Base-by-base conservation (phyloP, 2,888 invertebrate species). In the Drosophila falleni region DNA sequence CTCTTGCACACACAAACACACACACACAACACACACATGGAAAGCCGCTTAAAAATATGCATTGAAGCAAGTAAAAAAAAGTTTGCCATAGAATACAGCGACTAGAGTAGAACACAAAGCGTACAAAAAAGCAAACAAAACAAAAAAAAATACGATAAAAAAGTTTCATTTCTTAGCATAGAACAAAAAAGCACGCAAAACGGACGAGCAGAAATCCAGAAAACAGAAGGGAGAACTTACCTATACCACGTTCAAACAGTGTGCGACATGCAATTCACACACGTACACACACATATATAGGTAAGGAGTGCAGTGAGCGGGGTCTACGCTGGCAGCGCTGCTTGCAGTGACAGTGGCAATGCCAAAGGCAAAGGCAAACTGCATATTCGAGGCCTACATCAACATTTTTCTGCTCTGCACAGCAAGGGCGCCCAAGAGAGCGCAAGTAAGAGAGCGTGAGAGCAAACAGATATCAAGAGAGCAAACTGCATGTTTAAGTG, bases 331-430 rank as follows among this genome's bases (percentile, higher is more conserved):
- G 58, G 54, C 76, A 61, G 84, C 77, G 79, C 87, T 86, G 81
- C 79, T 71, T 77, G 78, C 86, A 86, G 71, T 89, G 86, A 84
- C 86, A 89, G 89, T 87, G 86, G 89, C 86, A 89, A 85, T 89
- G 89, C 86, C 89, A 87, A 87, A 89, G 89, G 84, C 85, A 87
- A 84, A 85, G 87, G 89, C 87, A 88, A 89, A 87, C 87, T 89
- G 89, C 88, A 89, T 88, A 71, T 85, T 82, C 82, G 81, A 87
- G 89, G 87, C 87, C 87, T 89, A 86, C 87, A 89, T 87, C 87
- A 87, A 87, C 89, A 87, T 85, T 85, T 85, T 87, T 78, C 47
- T 49, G 62, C 70, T 73, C 71, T 59, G 74, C 71, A 29, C 23
- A 74, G 55, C 82, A 84, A 78, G 80, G 82, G 85, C 85, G 81